Percentiles rank a stretch among this genome's conserved stretches.
phyloP scores from a whole-genome alignment of 2,797 vertebrate species.

The Champsocephalus esox region DNA sequence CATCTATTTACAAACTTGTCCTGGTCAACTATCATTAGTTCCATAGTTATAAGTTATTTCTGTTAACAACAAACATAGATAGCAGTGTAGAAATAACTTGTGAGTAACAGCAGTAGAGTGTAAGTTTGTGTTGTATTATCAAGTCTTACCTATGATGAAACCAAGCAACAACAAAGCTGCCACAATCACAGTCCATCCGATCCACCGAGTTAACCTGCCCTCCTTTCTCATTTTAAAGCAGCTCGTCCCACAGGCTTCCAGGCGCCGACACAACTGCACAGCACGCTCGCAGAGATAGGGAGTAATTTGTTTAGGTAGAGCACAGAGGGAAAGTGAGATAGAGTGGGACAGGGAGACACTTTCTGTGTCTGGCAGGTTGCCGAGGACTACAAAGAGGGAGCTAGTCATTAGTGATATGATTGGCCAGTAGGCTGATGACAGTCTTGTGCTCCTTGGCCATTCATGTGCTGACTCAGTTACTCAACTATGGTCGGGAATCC shows the following conservation, averaged over 20 bases:
- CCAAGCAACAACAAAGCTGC: slow-evolving; percentile 78
- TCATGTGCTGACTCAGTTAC: slow-evolving; percentile 49
- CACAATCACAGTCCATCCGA: slow-evolving; percentile 62
- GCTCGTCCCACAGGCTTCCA: slow-evolving; percentile 8
- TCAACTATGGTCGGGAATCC: neutral
- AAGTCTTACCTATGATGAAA: slow-evolving; percentile 81
- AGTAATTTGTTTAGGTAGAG: slow-evolving; percentile 60
- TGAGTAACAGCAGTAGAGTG: neutral
- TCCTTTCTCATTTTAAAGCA: slow-evolving; percentile 68
- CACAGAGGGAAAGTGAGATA: slow-evolving; percentile 31
- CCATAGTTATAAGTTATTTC: neutral
- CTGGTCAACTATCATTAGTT: neutral
- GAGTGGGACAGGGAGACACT: slow-evolving; percentile 9
- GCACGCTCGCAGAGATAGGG: slow-evolving; percentile 40
- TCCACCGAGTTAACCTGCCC: slow-evolving; percentile 56
- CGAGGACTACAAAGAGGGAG: slow-evolving; percentile 33
- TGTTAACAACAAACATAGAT: neutral
- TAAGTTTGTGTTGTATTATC: neutral
- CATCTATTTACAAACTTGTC: neutral
- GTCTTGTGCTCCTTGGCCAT: slow-evolving; percentile 41
- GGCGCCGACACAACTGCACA: neutral
- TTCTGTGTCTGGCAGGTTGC: slow-evolving; percentile 24
- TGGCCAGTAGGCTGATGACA: slow-evolving; percentile 23
- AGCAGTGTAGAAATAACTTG: neutral
- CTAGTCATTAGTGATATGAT: slow-evolving; percentile 31